Percentiles rank a stretch among this genome's conserved stretches.
Conservation (phyloP, 2,797 vertebrate species). For the Austrolebias charrua region DNA sequence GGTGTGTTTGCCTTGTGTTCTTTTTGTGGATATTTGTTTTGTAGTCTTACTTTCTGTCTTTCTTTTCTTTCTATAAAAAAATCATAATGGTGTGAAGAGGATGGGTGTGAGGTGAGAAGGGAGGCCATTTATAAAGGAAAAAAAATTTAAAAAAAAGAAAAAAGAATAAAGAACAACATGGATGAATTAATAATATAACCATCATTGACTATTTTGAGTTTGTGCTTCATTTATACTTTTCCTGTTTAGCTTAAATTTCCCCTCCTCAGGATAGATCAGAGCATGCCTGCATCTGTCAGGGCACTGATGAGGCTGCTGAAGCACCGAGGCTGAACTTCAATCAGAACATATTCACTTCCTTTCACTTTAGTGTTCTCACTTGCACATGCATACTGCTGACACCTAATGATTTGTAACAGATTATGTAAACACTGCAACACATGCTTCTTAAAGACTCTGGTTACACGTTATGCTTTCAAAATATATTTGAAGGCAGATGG, state of each 20-base stretch:
- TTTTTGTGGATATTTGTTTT: no score
- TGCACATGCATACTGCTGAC: constrained; percentile 24
- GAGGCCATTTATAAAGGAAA: no score
- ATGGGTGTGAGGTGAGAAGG: no score
- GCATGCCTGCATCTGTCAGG: constrained; percentile 21
- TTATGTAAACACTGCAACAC: constrained; percentile 50
- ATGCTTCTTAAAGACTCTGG: constrained; percentile 49
- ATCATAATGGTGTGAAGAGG: no score
- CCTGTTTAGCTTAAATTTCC: neutral
- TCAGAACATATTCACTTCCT: constrained; percentile 23
- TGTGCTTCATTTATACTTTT: constrained; percentile 13
- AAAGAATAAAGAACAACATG: neutral
- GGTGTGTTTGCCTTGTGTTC: no score
- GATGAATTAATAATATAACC: neutral
- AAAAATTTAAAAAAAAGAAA: no score
- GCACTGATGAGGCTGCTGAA: constrained; percentile 12
- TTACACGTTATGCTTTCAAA: constrained; percentile 59
- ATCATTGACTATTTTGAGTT: neutral
- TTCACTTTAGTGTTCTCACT: constrained; percentile 22
- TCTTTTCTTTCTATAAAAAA: no score
- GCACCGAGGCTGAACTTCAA: constrained; percentile 27
- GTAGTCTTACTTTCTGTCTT: no score
- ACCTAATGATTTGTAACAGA: constrained; percentile 54
- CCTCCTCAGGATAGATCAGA: neutral
- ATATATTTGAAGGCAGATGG: constrained; percentile 67